A percentile compares a stretch with the other conserved stretches of the same genome.
Conservation (phyloP, 2,888 invertebrate genomes). For the Platycheirus albimanus region DNA sequence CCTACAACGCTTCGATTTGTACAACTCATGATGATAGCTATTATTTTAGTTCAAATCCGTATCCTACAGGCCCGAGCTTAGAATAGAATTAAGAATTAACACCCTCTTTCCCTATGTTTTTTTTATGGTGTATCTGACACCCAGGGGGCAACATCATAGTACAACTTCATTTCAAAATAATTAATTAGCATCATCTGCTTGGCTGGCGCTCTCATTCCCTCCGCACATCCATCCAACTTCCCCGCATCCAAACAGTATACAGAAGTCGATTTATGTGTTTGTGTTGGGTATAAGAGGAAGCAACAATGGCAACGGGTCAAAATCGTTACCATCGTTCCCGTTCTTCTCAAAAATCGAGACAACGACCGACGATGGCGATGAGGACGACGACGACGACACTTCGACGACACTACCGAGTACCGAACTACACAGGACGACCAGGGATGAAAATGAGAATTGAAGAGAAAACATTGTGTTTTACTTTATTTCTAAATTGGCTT, state of each 20-base stretch:
- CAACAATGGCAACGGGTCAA: slow-evolving; percentile 56
- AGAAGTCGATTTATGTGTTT: slow-evolving; percentile 72
- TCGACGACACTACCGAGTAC: no score
- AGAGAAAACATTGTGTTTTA: slow-evolving; percentile 61
- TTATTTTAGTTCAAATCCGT: slow-evolving; percentile 2
- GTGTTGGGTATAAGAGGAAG: slow-evolving; percentile 40
- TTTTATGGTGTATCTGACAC: slow-evolving; percentile 9
- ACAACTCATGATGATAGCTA: slow-evolving; percentile 66
- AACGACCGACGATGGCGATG: background rate
- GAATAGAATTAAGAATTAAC: slow-evolving; percentile 51
- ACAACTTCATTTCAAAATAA: slow-evolving; percentile 71
- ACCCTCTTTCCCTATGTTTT: slow-evolving; percentile 10
- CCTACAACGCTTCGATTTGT: slow-evolving; percentile 34
- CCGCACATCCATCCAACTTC: slow-evolving; percentile 11
- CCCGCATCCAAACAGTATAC: slow-evolving; percentile 30
- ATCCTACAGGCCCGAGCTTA: background rate
- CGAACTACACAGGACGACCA: no score
- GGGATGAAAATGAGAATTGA: slow-evolving; percentile 26
- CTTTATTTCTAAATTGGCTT: slow-evolving; percentile 63
- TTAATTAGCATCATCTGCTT: slow-evolving; percentile 73
- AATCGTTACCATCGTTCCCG: slow-evolving; percentile 61
- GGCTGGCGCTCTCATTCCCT: slow-evolving; percentile 38
- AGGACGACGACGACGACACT: no score
- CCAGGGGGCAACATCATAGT: slow-evolving; percentile 1
- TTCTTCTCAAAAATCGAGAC: background rate